Evolutionary conservation across 2,888 invertebrate genomes (phyloP).

Genomic region (Amitus sp.): DNA sequence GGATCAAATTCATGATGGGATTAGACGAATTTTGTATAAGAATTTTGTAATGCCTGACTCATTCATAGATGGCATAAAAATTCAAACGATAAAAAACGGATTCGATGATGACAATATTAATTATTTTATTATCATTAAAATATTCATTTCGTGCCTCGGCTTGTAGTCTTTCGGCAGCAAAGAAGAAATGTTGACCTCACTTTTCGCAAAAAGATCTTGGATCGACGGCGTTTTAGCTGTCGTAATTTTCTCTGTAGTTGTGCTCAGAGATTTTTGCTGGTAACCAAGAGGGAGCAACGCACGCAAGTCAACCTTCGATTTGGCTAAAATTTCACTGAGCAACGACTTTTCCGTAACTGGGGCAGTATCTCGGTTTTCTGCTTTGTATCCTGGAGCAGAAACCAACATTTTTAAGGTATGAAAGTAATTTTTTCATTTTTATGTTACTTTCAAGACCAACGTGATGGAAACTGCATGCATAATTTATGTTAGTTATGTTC

Average conservation of each 20-base stretch:
- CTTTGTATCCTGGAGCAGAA: constrained; percentile 68
- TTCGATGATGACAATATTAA: too few species aligned
- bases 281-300: constrained; percentile 70
- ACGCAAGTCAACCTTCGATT: constrained; percentile 62
- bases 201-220: constrained; percentile 57
- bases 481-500: too few species aligned
- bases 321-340: constrained; percentile 56
- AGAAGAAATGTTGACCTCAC: constrained; percentile 63
- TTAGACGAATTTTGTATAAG: constrained; percentile 32
- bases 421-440: too few species aligned
- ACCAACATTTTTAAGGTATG: too few species aligned
- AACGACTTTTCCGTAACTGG: constrained; percentile 58
- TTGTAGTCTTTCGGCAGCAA: constrained; percentile 72
- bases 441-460: too few species aligned
- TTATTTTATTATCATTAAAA: too few species aligned
- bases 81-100: too few species aligned
- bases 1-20: too few species aligned
- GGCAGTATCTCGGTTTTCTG: constrained; percentile 62
- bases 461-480: too few species aligned
- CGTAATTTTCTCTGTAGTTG: background rate
- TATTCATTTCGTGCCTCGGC: constrained; percentile 59
- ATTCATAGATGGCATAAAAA: too few species aligned
- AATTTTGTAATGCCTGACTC: too few species aligned
- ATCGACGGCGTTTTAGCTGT: constrained; percentile 42
- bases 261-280: constrained; percentile 52